These are phyloP conservation scores for Epinephelus fuscoguttatus DNA, from an alignment of 2,113 vertebrate genomes.

Conservation along the genomic window DNA sequence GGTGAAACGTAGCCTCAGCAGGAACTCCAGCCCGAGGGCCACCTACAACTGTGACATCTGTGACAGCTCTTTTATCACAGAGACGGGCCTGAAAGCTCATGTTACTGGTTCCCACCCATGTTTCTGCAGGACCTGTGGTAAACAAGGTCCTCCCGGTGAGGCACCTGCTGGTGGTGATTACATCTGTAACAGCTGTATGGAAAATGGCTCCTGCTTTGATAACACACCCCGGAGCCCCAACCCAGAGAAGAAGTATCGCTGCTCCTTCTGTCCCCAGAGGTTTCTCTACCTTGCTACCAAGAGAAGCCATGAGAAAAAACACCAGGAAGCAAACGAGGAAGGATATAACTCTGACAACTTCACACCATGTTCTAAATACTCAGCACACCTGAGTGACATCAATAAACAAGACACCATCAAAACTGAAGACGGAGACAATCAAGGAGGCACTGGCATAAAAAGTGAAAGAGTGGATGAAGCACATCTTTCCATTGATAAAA, in stretches of 20 bases:
- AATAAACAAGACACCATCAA: constrained; percentile 90
- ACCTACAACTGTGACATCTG: constrained; percentile 91
- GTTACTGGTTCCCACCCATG: constrained; percentile 92
- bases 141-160: constrained; percentile 91
- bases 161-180: constrained; percentile 89
- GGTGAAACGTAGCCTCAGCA: constrained; percentile 81
- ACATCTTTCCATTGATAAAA: constrained; percentile 56
- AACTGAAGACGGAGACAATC: constrained; percentile 72
- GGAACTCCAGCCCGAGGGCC: constrained; percentile 85
- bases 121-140: constrained; percentile 93
- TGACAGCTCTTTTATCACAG: constrained; percentile 91
- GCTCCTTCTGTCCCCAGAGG: constrained; percentile 95
- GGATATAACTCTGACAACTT: constrained; percentile 88
- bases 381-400: constrained; percentile 88
- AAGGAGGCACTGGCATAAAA: constrained; percentile 54
- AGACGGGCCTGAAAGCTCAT: constrained; percentile 93
- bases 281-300: constrained; percentile 98
- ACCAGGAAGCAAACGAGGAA: constrained; percentile 86
- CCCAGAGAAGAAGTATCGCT: constrained; percentile 94
- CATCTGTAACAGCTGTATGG: constrained; percentile 92
- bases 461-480: constrained; percentile 58
- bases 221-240: constrained; percentile 90
- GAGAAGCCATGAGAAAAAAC: constrained; percentile 95
- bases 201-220: constrained; percentile 92
- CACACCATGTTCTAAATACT: constrained; percentile 89